phyloP scores from a whole-genome alignment of 1,140 invertebrate species.

The Venturia canescens region DNA sequence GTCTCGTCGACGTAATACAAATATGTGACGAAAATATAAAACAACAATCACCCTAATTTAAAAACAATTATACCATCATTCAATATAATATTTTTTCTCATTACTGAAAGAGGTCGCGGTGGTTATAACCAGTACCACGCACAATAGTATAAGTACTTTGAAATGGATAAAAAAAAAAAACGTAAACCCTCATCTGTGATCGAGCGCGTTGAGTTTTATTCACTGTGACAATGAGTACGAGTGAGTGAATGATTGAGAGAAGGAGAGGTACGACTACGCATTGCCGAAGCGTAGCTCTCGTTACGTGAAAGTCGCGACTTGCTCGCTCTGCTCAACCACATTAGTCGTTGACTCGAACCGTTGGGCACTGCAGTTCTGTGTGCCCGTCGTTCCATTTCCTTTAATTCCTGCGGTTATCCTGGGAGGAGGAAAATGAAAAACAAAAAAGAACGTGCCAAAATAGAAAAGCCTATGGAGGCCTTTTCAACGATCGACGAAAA shows the following conservation, averaged over 20 bases:
- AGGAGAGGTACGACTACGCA: neutral
- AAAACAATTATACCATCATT: too few species aligned
- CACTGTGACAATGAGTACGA: neutral
- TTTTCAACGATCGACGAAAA: too few species aligned
- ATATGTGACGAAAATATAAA: neutral
- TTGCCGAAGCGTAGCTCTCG: neutral
- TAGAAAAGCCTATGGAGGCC: too few species aligned
- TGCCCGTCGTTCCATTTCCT: too few species aligned
- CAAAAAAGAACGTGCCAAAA: too few species aligned
- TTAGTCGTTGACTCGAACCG: neutral
- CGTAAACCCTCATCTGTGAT: neutral
- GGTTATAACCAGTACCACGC: too few species aligned
- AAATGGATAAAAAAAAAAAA: neutral
- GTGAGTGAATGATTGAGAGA: neutral
- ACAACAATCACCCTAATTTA: too few species aligned
- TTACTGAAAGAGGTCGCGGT: too few species aligned
- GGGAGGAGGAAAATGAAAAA: neutral
- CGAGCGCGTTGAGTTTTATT: neutral
- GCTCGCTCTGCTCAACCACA: too few species aligned
- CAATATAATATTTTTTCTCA: too few species aligned
- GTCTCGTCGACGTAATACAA: neutral
- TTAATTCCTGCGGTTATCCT: neutral
- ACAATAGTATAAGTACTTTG: too few species aligned
- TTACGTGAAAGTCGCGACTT: conserved; percentile 4
- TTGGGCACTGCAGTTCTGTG: neutral